Percentiles rank a stretch among this genome's conserved stretches.
Conservation (phyloP, 1,140 invertebrate species). For the Bombus waltoni region DNA sequence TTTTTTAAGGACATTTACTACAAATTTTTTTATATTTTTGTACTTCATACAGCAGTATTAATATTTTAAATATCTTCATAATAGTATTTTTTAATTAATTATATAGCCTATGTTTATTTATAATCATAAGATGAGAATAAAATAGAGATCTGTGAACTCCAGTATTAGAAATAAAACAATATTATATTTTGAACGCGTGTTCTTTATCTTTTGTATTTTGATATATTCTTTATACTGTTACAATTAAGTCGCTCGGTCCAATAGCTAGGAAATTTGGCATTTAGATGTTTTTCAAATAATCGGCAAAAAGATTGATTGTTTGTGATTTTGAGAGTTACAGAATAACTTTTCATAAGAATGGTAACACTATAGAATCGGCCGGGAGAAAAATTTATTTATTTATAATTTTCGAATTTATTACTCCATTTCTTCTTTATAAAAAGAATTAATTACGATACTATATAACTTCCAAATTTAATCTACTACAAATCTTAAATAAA, state of each 20-base stretch:
- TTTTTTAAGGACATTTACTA: constrained; percentile 20
- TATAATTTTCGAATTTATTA: not conserved
- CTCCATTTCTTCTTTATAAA: not conserved
- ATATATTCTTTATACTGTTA: not conserved
- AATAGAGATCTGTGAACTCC: not conserved
- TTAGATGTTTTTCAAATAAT: not conserved
- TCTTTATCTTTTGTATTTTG: not conserved
- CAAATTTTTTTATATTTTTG: constrained; percentile 17
- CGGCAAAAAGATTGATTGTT: not conserved
- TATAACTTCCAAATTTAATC: not conserved
- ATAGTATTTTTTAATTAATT: not conserved
- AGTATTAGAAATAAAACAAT: not conserved
- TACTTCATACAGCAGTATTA: not conserved
- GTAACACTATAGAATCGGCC: not conserved
- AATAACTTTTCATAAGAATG: not conserved
- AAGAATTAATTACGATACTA: not conserved
- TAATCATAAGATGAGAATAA: constrained; percentile 18
- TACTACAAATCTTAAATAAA: not conserved
- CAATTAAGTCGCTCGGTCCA: not conserved
- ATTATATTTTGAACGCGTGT: not conserved
- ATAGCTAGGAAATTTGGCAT: not conserved
- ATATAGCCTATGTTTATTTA: not conserved
- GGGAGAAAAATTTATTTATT: not conserved
- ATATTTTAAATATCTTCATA: not conserved
- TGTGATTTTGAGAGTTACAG: not conserved